Evolutionary conservation across 2,113 vertebrate genomes (phyloP).

Genomic region (Chitala chitala): DNA sequence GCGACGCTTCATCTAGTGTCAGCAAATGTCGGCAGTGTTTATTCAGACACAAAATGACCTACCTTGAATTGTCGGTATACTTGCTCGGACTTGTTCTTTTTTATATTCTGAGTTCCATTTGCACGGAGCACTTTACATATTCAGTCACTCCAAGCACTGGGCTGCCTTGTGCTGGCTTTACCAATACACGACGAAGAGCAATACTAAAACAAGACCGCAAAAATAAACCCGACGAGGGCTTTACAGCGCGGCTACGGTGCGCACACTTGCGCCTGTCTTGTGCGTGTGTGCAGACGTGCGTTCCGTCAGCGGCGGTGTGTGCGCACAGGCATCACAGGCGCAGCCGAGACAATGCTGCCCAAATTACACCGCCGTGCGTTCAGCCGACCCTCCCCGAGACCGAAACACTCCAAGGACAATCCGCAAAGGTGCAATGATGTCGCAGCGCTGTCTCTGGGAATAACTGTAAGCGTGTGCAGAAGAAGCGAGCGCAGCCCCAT

Average conservation of each 20-base stretch:
- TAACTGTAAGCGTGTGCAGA: slow-evolving; percentile 36
- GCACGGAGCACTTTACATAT: background rate
- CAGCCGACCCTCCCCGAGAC: slow-evolving; percentile 26
- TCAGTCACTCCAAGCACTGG: too few relatives aligned
- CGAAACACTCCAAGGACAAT: slow-evolving; percentile 30
- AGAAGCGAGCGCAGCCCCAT: slow-evolving; percentile 48
- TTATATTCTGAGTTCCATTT: background rate
- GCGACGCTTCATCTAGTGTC: too few relatives aligned
- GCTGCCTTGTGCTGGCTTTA: background rate
- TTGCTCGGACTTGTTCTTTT: too few relatives aligned
- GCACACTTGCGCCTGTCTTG: too few relatives aligned
- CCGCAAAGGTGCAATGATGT: slow-evolving; percentile 33
- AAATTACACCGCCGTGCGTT: slow-evolving; percentile 38
- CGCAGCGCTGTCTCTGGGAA: slow-evolving; percentile 25
- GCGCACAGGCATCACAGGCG: slow-evolving; percentile 10
- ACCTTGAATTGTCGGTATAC: background rate
- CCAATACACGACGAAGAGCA: background rate
- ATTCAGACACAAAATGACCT: background rate
- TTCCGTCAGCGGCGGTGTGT: slow-evolving; percentile 5
- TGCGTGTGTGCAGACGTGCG: too few relatives aligned
- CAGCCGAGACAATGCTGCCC: slow-evolving; percentile 30
- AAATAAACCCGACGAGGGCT: too few relatives aligned
- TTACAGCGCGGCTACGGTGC: too few relatives aligned
- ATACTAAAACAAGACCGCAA: too few relatives aligned
- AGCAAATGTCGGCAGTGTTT: too few relatives aligned